These are phyloP conservation scores for Plutomurus gul DNA, from an alignment of 1,140 invertebrate species.

Conservation along the genomic window DNA sequence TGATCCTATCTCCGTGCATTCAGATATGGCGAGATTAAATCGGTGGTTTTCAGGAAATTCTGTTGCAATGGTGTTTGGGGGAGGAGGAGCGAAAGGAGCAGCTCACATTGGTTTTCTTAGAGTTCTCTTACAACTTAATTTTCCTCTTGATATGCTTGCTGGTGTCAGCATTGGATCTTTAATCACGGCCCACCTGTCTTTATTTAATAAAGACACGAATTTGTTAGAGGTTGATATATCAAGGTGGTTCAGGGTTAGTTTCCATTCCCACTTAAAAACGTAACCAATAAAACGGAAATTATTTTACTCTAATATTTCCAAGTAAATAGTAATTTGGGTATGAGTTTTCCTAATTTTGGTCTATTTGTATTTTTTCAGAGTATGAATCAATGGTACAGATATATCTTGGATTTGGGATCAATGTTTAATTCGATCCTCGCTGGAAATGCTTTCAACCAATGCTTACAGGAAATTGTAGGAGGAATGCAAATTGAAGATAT, in stretches of 20 bases:
- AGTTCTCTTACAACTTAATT: background rate
- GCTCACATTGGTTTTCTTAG: slow-evolving; percentile 19
- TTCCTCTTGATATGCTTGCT: slow-evolving; percentile 39
- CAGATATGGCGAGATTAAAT: slow-evolving; percentile 32
- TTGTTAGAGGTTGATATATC: background rate
- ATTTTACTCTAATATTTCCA: background rate
- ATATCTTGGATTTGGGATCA: background rate
- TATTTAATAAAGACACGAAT: background rate
- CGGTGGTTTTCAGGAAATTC: slow-evolving; percentile 34
- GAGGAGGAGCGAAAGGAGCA: slow-evolving; percentile 43
- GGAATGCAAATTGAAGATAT: slow-evolving; percentile 47
- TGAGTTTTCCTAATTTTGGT: no score
- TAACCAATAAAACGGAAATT: background rate
- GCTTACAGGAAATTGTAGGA: slow-evolving; percentile 12
- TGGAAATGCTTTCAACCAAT: slow-evolving; percentile 27
- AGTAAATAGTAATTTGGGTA: background rate
- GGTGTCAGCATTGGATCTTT: slow-evolving; percentile 45
- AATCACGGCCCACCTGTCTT: slow-evolving; percentile 6
- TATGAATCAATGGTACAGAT: background rate
- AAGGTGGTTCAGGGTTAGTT: background rate
- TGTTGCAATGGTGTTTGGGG: slow-evolving; percentile 37
- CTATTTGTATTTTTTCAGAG: slow-evolving; percentile 6
- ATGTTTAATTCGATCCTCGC: background rate
- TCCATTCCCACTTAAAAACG: background rate
- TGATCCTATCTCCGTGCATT: background rate